Evolutionary conservation across 2,797 vertebrate species (phyloP).

Genomic region (Amniataba percoides): DNA sequence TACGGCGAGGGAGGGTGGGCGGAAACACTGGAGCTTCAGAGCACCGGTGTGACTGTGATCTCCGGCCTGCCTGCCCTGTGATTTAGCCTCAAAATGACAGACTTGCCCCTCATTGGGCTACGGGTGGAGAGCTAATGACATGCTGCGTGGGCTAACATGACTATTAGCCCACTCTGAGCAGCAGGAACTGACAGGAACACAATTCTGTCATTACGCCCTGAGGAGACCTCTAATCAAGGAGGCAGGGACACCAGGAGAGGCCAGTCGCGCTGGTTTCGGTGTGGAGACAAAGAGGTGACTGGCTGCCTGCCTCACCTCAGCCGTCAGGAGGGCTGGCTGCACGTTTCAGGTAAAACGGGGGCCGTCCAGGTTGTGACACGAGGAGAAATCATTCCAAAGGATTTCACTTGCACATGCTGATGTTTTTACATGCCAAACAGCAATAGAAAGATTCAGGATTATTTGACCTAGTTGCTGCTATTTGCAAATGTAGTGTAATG

Average conservation of each 20-base stretch:
- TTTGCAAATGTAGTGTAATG: conserved; percentile 6
- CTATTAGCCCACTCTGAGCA: conserved; percentile 84
- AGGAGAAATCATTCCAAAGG: not conserved
- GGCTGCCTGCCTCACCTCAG: conserved; percentile 9
- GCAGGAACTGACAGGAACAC: conserved; percentile 83
- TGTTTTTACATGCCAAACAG: not conserved
- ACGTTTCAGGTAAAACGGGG: not conserved
- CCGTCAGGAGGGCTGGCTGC: not conserved
- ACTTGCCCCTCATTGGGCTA: conserved; percentile 75
- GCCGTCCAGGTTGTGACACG: not conserved
- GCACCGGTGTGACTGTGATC: conserved; percentile 72
- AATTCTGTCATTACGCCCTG: conserved; percentile 85
- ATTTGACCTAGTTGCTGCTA: not conserved
- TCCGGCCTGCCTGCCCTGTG: conserved; percentile 78
- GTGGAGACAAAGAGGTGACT: conserved; percentile 46
- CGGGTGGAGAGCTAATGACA: conserved; percentile 84
- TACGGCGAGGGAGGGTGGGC: conserved; percentile 56
- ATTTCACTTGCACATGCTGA: not conserved
- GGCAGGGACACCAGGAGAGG: conserved; percentile 64
- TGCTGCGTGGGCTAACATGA: conserved; percentile 80
- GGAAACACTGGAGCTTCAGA: conserved; percentile 63
- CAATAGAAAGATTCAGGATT: not conserved
- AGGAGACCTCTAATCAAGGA: conserved; percentile 86
- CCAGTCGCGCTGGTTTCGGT: conserved; percentile 35
- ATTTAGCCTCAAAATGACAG: conserved; percentile 86